A percentile compares a stretch with the other conserved stretches of the same genome.
Evolutionary conservation across 2,888 invertebrate species (phyloP).

Genomic region (Harpalus rufipes): DNA sequence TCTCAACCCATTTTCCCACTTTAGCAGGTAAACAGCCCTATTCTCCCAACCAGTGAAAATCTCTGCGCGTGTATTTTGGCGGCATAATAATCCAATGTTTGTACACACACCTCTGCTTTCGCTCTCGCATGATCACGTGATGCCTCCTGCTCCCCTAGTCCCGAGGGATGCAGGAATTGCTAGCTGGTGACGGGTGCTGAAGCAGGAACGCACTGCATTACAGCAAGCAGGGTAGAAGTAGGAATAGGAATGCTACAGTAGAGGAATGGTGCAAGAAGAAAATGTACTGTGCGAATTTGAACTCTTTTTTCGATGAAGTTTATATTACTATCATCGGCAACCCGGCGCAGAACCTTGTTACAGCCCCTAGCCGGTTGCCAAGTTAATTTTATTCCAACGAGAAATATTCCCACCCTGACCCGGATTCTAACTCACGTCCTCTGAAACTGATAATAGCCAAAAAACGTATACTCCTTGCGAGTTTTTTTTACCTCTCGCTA

Average conservation of each 20-base stretch:
- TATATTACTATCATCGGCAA: no score
- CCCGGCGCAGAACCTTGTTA: no score
- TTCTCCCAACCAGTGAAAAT: conserved; percentile 16
- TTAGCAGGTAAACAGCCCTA: neutral
- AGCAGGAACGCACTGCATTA: conserved; percentile 20
- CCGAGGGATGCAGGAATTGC: conserved; percentile 26
- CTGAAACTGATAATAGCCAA: no score
- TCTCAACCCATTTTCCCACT: neutral
- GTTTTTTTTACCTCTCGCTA: no score
- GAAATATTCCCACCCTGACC: no score
- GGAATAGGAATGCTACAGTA: no score
- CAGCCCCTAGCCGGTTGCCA: no score
- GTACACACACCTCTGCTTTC: conserved; percentile 11
- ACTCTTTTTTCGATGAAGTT: no score
- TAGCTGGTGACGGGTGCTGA: conserved; percentile 19
- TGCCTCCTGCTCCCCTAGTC: conserved; percentile 1
- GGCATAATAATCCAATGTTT: conserved; percentile 29
- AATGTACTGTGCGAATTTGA: neutral
- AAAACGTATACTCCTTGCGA: no score
- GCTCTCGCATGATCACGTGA: conserved; percentile 35
- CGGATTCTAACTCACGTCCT: no score
- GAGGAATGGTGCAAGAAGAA: neutral
- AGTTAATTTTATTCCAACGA: no score
- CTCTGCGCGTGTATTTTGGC: conserved; percentile 8
- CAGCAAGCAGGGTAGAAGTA: neutral